These are phyloP conservation scores for Plectrocnemia conspersa DNA, from an alignment of 1,140 invertebrate species.

Conservation along the genomic window DNA sequence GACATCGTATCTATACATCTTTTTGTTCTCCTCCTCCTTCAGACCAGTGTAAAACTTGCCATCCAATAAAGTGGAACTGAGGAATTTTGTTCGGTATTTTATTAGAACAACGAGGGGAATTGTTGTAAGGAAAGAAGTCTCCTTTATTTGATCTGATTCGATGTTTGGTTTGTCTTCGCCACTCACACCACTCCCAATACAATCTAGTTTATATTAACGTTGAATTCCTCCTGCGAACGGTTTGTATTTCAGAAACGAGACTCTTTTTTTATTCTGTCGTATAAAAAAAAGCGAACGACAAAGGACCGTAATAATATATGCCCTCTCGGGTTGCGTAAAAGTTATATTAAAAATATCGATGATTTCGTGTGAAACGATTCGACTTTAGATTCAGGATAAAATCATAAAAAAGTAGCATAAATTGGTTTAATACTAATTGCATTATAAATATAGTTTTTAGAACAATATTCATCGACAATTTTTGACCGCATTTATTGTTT, in stretches of 20 bases:
- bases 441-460: too few species aligned
- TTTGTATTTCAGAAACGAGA: constrained; percentile 16
- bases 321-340: background rate
- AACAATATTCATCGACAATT: too few species aligned
- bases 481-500: too few species aligned
- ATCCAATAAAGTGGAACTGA: constrained; percentile 34
- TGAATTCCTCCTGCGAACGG: constrained; percentile 12
- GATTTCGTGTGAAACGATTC: background rate
- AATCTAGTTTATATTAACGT: constrained; percentile 24
- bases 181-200: constrained; percentile 5
- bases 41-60: constrained; percentile 36
- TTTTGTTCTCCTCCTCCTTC: too few species aligned
- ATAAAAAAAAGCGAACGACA: constrained; percentile 4
- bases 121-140: constrained; percentile 19
- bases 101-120: constrained; percentile 33
- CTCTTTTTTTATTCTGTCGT: too few species aligned
- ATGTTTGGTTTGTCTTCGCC: constrained; percentile 33
- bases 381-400: too few species aligned
- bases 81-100: constrained; percentile 36
- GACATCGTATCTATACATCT: too few species aligned
- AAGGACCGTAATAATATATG: background rate
- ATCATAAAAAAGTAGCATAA: too few species aligned
- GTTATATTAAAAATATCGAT: background rate
- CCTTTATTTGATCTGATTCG: constrained; percentile 37
- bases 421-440: too few species aligned